These are phyloP conservation scores for Drosophila anceps DNA, from an alignment of 2,888 invertebrate species.

Conservation along the genomic window DNA sequence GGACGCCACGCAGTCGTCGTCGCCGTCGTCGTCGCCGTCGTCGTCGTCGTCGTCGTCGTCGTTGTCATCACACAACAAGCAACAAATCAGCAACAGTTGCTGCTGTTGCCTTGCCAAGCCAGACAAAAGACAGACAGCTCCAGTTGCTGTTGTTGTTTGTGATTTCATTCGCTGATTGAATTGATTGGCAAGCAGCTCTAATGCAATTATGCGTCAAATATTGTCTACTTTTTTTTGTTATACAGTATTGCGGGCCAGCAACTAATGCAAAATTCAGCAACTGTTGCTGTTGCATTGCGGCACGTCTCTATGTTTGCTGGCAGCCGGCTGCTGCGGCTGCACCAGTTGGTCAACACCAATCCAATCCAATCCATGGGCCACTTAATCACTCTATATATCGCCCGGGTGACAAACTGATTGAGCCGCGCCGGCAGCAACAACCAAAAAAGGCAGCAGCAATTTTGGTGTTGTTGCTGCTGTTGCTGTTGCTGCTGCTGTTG, in stretches of 20 bases:
- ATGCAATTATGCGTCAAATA: conserved; percentile 81
- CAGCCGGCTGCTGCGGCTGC: not conserved
- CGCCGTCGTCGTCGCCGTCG: conserved; percentile 37
- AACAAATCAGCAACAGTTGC: conserved; percentile 53
- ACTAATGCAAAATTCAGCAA: conserved; percentile 55
- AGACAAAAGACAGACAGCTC: conserved; percentile 33
- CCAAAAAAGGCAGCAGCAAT: conserved; percentile 72
- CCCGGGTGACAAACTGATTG: conserved; percentile 80
- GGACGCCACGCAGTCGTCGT: conserved; percentile 68
- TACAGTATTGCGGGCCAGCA: conserved; percentile 55
- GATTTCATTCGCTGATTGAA: conserved; percentile 73
- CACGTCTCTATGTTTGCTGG: conserved; percentile 52
- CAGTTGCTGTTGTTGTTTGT: conserved; percentile 34
- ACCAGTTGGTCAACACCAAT: conserved; percentile 46
- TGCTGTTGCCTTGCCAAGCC: conserved; percentile 1
- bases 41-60: no score
- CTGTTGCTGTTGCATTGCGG: conserved; percentile 55
- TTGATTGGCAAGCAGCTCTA: conserved; percentile 68
- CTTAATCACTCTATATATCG: conserved; percentile 80
- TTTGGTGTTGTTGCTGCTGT: conserved; percentile 55
- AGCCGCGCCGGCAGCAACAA: conserved; percentile 66
- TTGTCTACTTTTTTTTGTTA: conserved; percentile 50
- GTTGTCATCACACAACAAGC: conserved; percentile 44
- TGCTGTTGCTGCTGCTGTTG: conserved; percentile 36
- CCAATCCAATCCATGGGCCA: conserved; percentile 64